phyloP scores from a whole-genome alignment of 2,888 invertebrate species.

The Mesoligia furuncula region DNA sequence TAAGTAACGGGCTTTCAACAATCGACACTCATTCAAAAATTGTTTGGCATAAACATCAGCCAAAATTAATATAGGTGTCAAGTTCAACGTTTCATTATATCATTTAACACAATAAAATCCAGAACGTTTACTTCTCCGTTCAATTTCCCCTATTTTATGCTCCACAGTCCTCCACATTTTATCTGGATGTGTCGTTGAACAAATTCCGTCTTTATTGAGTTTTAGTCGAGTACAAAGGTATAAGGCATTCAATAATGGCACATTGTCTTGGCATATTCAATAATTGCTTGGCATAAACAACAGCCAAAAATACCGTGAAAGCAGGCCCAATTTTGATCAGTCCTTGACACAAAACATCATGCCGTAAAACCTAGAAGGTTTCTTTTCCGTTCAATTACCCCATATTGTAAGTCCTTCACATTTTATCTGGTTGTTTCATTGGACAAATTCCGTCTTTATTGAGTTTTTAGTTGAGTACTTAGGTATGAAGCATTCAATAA shows the following conservation, averaged over 20 bases:
- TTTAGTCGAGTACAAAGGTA: not conserved
- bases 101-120: not conserved
- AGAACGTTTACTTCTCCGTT: slow-evolving; percentile 3
- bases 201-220: slow-evolving; percentile 41
- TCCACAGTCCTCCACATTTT: slow-evolving; percentile 14
- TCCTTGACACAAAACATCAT: no score
- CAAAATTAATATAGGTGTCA: not conserved
- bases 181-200: slow-evolving; percentile 25
- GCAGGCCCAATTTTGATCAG: no score
- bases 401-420: no score
- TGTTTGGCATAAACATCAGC: not conserved
- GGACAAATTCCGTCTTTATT: no score
- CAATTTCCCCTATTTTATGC: slow-evolving; percentile 3
- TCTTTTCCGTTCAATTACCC: no score
- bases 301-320: no score
- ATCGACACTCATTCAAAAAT: not conserved
- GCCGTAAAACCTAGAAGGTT: no score
- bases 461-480: no score
- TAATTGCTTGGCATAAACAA: no score
- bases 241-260: not conserved
- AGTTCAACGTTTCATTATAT: no score
- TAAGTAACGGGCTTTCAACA: not conserved
- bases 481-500: no score
- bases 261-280: not conserved
- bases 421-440: no score